A percentile compares a stretch with the other conserved stretches of the same genome.
phyloP scores from a whole-genome alignment of 2,113 vertebrate species.

The Procavia capensis region DNA sequence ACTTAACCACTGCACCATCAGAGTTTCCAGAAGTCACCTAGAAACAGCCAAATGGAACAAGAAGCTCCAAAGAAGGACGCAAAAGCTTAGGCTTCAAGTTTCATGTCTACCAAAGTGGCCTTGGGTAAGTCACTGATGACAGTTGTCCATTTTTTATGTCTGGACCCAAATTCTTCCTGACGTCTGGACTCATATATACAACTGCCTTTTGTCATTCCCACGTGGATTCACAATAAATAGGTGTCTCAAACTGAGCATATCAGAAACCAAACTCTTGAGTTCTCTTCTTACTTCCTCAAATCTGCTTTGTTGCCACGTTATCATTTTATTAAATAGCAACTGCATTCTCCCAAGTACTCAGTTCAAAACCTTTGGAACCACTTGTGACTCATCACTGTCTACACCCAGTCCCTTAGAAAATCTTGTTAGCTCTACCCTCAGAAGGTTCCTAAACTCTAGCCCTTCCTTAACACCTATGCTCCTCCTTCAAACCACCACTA shows the following conservation, averaged over 20 bases:
- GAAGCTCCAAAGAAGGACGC: not conserved
- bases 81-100: not conserved
- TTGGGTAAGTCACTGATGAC: not conserved
- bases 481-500: not conserved
- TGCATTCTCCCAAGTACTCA: not conserved
- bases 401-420: not conserved
- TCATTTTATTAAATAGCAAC: not conserved
- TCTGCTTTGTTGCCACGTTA: not conserved
- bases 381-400: not conserved
- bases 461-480: not conserved
- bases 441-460: not conserved
- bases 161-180: not conserved
- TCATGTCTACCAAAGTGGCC: not conserved
- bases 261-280: not conserved
- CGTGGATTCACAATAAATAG: not conserved
- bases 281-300: not conserved
- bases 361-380: not conserved
- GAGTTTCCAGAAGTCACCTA: not conserved
- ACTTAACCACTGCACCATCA: too few relatives aligned
- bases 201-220: not conserved
- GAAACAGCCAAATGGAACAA: not conserved
- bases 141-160: conserved; percentile 22
- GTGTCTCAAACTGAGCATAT: not conserved
- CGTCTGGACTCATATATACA: not conserved
- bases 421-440: not conserved